Evolutionary conservation across 2,888 invertebrate species (phyloP).

Genomic region (Nudaria mundana): DNA sequence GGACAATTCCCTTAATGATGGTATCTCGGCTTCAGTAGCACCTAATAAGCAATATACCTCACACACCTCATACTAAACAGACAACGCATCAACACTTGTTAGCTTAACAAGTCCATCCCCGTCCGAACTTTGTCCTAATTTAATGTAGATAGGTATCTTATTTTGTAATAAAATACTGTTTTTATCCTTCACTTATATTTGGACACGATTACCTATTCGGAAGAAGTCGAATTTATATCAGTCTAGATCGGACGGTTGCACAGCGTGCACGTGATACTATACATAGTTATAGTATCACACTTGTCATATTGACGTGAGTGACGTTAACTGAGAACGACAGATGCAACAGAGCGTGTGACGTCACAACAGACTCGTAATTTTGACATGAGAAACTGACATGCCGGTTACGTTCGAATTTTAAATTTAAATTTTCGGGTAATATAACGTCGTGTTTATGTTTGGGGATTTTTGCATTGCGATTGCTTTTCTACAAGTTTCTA

Average conservation of each 20-base stretch:
- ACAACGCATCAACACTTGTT: constrained; percentile 35
- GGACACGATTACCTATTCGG: constrained; percentile 51
- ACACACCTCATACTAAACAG: constrained; percentile 23
- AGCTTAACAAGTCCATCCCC: constrained; percentile 39
- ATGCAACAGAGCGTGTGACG: constrained; percentile 30
- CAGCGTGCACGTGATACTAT: constrained; percentile 57
- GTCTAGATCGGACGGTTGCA: constrained; percentile 63
- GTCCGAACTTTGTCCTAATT: constrained; percentile 43
- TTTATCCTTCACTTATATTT: constrained; percentile 57
- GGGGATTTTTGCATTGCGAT: constrained; percentile 4
- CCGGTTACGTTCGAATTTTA: constrained; percentile 34
- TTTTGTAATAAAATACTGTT: constrained; percentile 57
- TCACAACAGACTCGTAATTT: constrained; percentile 35
- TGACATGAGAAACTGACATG: constrained; percentile 26
- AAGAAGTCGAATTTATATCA: constrained; percentile 58
- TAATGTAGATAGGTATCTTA: constrained; percentile 56
- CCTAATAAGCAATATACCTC: constrained; percentile 26
- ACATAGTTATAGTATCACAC: constrained; percentile 35
- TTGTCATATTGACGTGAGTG: constrained; percentile 43
- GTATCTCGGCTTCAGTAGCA: constrained; percentile 14
- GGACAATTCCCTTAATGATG: constrained; percentile 10
- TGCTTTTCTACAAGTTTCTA: no score
- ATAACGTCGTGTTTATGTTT: constrained; percentile 14
- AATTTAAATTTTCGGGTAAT: constrained; percentile 29
- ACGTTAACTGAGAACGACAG: constrained; percentile 32